Base-by-base conservation (phyloP, 1,140 invertebrate species). In the Mesaphorura yosii region DNA sequence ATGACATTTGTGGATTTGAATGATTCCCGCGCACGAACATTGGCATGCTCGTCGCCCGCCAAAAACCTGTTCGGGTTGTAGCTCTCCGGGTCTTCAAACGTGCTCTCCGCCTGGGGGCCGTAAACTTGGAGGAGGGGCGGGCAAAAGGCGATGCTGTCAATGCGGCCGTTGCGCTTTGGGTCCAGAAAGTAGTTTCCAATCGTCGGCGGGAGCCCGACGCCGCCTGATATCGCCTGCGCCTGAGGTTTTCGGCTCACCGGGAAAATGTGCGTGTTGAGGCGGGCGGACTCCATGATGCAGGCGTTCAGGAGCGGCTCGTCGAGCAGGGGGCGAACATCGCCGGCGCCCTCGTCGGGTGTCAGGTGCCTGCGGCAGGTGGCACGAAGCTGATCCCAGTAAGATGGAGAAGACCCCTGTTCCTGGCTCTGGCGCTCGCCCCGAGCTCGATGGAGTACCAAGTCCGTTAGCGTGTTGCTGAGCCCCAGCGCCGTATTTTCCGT, bases 271-370 rank as follows among this genome's bases (percentile, higher is more conserved):
- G 48, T 15, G 14, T 20, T 45, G 7, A 51, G 10, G 5, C 48
- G 31, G 15, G 37, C 48, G n/a, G 4, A 22, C 41, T 51, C 48
- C 48, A 51, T 51, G 38, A 51, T 38, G 34, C 48, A 51, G 4
- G 48, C 48, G 22, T 51, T 51, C 5, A 51, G 14, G 10, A 51
- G 14, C 3, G 10, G 7, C 12, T 20, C 17, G 17, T 39, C 29
- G 7, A 51, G 22, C 17, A 51, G 10, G n/a, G 14, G 17, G 5
- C 26, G 34, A 5, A 25, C 23, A 40, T 51, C 48, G 17, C 14
- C 20, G 6, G 10, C 7, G 20, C 20, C 17, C 40, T 22, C 40
- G 4, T 41, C 37, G 6, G 7, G 12, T 6, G 31, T 20, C 7
- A 49, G 22, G 22, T 38, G n/a, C 14, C 6, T 27, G 14, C 29